These are phyloP conservation scores for Hippoglossus stenolepis DNA, from an alignment of 2,113 vertebrate species.

Conservation along the genomic window DNA sequence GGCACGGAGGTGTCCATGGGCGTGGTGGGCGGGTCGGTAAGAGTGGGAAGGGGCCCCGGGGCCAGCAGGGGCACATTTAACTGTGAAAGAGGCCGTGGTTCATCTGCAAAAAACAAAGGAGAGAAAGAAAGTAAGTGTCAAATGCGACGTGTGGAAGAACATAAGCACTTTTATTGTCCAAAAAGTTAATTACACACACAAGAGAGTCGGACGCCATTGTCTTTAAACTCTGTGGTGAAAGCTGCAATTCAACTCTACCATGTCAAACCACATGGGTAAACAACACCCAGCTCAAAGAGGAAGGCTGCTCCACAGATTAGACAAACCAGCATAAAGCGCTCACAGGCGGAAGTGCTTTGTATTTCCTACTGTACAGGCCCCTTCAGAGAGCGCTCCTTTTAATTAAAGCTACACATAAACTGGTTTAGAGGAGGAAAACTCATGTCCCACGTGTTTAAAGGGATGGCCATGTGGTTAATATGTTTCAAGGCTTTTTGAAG, in stretches of 20 bases:
- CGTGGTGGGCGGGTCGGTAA: conserved; percentile 64
- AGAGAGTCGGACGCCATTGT: conserved; percentile 25
- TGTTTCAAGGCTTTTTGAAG: conserved; percentile 42
- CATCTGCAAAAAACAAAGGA: conserved; percentile 70
- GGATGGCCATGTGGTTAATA: background rate
- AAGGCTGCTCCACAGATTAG: conserved; percentile 38
- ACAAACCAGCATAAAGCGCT: conserved; percentile 47
- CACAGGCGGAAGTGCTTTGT: conserved; percentile 34
- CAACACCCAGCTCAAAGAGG: conserved; percentile 34
- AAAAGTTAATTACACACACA: conserved; percentile 43
- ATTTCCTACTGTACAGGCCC: conserved; percentile 21
- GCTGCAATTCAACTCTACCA: background rate
- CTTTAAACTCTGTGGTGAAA: conserved; percentile 40
- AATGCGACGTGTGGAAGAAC: background rate
- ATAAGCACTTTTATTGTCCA: conserved; percentile 10
- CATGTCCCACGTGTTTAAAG: background rate
- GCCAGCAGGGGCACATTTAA: conserved; percentile 70
- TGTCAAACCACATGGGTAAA: conserved; percentile 39
- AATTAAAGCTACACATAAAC: conserved; percentile 47
- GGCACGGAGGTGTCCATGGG: conserved; percentile 77
- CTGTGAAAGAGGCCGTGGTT: conserved; percentile 66
- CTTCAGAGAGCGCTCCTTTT: conserved; percentile 30
- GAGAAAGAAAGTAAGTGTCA: conserved; percentile 25
- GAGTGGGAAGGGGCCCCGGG: conserved; percentile 62
- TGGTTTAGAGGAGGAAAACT: conserved; percentile 12